phyloP scores from a whole-genome alignment of 2,797 vertebrate species.

The Mormyrops attenuatus region DNA sequence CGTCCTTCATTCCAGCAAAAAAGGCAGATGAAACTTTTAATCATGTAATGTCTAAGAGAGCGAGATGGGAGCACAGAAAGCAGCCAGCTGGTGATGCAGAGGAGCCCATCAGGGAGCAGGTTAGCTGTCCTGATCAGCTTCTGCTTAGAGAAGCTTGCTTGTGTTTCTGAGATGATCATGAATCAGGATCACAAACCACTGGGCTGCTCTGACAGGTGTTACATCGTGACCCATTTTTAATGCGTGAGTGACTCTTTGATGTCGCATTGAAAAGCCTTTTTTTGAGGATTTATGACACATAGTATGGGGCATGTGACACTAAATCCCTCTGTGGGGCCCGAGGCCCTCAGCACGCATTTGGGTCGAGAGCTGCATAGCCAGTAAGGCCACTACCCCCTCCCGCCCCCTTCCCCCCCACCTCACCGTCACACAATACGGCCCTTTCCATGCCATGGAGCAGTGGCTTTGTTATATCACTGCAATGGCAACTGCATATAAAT shows the following conservation, averaged over 20 bases:
- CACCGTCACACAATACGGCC: background rate
- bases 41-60: background rate
- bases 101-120: background rate
- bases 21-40: background rate
- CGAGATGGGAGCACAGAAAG: background rate
- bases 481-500: background rate
- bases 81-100: background rate
- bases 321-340: background rate
- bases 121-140: background rate
- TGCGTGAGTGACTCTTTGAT: background rate
- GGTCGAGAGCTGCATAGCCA: background rate
- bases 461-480: background rate
- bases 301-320: background rate
- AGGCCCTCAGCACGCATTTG: background rate
- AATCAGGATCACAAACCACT: background rate
- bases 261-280: background rate
- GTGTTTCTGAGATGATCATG: background rate
- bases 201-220: background rate
- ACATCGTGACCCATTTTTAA: background rate
- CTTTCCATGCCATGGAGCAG: background rate
- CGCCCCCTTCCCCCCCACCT: background rate
- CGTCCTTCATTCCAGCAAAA: background rate
- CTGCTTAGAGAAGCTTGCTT: background rate
- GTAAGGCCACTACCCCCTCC: background rate
- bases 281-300: background rate